These are phyloP conservation scores for Ichneumon xanthorius DNA, from an alignment of 2,888 invertebrate genomes.

Conservation along the genomic window DNA sequence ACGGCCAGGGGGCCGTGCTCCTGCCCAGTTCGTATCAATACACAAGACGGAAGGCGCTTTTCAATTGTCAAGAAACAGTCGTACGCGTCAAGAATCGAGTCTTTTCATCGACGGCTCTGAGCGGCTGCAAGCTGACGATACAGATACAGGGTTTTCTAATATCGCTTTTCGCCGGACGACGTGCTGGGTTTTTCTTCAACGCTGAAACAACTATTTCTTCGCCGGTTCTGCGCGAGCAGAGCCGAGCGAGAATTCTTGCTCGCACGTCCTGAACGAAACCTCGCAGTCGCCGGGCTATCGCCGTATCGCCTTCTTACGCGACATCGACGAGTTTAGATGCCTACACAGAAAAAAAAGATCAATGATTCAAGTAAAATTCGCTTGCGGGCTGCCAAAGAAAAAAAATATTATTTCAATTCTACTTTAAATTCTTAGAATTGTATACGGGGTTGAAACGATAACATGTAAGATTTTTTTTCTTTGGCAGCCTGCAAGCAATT, in stretches of 20 bases:
- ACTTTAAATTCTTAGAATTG: no score
- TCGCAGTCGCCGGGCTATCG: background rate
- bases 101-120: conserved; percentile 16
- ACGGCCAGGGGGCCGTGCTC: conserved; percentile 20
- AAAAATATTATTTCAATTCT: no score
- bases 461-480: no score
- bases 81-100: conserved; percentile 71
- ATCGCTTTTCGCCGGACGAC: conserved; percentile 36
- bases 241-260: background rate
- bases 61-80: conserved; percentile 75
- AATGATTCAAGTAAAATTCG: no score
- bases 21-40: conserved; percentile 72
- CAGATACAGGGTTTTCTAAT: conserved; percentile 25
- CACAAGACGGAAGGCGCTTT: conserved; percentile 72
- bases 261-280: background rate
- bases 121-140: background rate
- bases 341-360: background rate
- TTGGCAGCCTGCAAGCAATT: no score
- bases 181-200: background rate
- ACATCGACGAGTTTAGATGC: conserved; percentile 30
- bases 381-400: no score
- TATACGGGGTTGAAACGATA: no score
- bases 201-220: conserved; percentile 9
- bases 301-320: conserved; percentile 18
- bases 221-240: background rate